Evolutionary conservation across 1,140 invertebrate genomes (phyloP).

Genomic region (Bombus ignitus): DNA sequence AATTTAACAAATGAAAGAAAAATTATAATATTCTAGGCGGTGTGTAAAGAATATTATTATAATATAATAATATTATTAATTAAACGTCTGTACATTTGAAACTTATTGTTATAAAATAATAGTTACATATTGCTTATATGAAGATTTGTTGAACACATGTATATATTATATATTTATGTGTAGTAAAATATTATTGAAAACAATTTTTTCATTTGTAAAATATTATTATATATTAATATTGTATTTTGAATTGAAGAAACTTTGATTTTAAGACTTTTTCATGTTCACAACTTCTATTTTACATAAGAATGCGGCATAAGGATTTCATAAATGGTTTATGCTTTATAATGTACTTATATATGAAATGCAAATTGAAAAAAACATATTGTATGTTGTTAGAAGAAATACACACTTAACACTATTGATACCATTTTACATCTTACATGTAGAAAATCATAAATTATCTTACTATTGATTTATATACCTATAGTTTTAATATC

Average conservation of each 20-base stretch:
- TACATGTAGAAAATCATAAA: background rate
- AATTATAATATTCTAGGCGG: background rate
- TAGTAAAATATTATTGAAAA: background rate
- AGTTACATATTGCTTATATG: background rate
- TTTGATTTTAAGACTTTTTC: background rate
- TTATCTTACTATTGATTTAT: background rate
- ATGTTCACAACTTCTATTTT: background rate
- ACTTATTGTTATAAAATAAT: background rate
- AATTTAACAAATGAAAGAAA: background rate
- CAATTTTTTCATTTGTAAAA: background rate
- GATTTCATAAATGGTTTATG: background rate
- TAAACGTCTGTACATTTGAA: background rate
- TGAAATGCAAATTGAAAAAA: background rate
- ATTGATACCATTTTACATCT: background rate
- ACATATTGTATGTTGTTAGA: background rate
- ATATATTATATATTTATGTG: background rate
- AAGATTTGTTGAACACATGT: too few relatives aligned
- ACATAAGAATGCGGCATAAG: slow-evolving; percentile 20
- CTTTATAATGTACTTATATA: background rate
- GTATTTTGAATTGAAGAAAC: background rate
- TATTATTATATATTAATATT: background rate
- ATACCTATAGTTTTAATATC: background rate
- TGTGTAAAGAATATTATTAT: background rate
- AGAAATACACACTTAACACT: background rate
- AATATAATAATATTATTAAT: too few relatives aligned